phyloP scores from a whole-genome alignment of 2,113 vertebrate species.

The Mus pahari region DNA sequence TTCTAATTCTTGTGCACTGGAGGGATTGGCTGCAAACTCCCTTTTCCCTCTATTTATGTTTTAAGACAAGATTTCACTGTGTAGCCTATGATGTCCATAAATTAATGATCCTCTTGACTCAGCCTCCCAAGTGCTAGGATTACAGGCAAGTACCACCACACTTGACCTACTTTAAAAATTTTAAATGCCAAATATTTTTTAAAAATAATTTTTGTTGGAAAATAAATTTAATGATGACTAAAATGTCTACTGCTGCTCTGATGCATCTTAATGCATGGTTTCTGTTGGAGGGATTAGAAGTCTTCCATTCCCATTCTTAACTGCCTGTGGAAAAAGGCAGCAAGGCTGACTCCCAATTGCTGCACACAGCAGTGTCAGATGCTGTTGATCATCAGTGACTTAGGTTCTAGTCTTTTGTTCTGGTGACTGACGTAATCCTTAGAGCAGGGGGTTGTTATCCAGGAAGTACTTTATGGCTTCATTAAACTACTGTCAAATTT shows the following conservation, averaged over 20 bases:
- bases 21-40: background rate
- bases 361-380: background rate
- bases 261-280: background rate
- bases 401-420: background rate
- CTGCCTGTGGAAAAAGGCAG: background rate
- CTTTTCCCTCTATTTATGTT: background rate
- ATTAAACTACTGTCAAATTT: slow-evolving; percentile 22
- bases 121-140: background rate
- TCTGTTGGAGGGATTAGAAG: background rate
- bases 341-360: background rate
- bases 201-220: background rate
- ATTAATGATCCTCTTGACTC: background rate
- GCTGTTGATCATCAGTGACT: background rate
- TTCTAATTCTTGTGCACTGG: background rate
- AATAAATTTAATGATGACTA: slow-evolving; percentile 6
- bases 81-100: background rate
- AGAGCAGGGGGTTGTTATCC: slow-evolving; percentile 6
- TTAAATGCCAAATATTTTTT: background rate
- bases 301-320: background rate
- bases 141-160: background rate
- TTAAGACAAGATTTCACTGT: background rate
- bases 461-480: background rate
- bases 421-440: background rate
- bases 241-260: background rate
- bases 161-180: background rate